Evolutionary conservation across 2,888 invertebrate species (phyloP), one percentile per base, ranked within the genome.

Genomic region (Drosophila affinis): DNA sequence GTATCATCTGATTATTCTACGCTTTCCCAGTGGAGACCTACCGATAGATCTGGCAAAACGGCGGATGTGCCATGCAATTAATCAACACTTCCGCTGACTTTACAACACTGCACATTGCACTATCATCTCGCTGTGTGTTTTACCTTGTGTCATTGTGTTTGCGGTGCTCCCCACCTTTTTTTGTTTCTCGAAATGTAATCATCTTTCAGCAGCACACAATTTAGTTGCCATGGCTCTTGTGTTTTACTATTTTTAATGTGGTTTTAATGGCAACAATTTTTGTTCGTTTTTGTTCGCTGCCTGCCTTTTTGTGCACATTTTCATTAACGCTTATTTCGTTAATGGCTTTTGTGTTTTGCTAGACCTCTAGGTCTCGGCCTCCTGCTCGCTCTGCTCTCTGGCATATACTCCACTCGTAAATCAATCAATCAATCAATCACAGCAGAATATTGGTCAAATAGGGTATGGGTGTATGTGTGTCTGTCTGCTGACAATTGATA

Each of bases 191-290:
- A 57, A 67, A 57, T 67, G 57, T 67, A 67, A 65, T 67, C 67
- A 67, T 67, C 65, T 65, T 39, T 45, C 57, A 56, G 56, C 56
- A 49, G 57, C 17, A 39, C 9, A 62, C 44, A 67, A 67, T 45
- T 51, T 67, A 67, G 67, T 67, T 67, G 67, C 67, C 67, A 67
- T 65, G 67, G 67, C 67, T 65, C 53, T 70, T 69, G 14, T 70
- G 69, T 49, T 80, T 81, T 77, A 68, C 52, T 47, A 12, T 58
- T 70, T 83, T 81, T 72, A 80, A 81, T 81, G 78, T 81, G 72
- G 80, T 76, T 81, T 81, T 78, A 83, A 78, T 80, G 82, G 64
- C 78, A 82, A 76, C 74, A n/a, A 39, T 39, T 39, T 39, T 39
- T 82, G 80, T 76, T 76, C 45, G 59, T 62, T 39, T 48, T 24